Percentiles rank a stretch among this genome's conserved stretches.
Conservation (phyloP, 30 jellyfish, hydroid and myxozoan species). For the Turritopsis rubra region DNA sequence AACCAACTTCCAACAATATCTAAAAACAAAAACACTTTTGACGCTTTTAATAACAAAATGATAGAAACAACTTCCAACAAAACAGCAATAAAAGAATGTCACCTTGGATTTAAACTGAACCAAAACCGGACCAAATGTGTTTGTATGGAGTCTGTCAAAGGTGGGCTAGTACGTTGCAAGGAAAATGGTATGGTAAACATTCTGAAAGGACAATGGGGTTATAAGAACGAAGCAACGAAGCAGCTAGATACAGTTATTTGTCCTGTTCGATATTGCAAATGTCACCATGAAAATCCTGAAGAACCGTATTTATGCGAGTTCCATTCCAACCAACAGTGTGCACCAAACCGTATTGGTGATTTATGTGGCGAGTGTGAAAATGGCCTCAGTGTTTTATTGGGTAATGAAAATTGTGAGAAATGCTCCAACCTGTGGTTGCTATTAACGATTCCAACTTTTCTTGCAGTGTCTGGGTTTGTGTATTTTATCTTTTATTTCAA, state of each 20-base stretch:
- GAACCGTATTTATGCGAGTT: conserved; percentile 40
- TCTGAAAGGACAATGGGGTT: conserved; percentile 48
- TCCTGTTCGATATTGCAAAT: conserved; percentile 61
- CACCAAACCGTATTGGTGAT: conserved; percentile 45
- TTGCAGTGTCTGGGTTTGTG: conserved; percentile 45
- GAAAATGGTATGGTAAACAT: conserved; percentile 34
- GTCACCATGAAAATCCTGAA: conserved; percentile 10
- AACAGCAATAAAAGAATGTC: conserved; percentile 39
- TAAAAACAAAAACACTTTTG: no score
- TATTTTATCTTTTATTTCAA: conserved; percentile 39
- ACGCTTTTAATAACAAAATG: no score
- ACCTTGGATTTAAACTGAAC: conserved; percentile 49
- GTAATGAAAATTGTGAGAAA: conserved; percentile 51
- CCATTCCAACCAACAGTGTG: conserved; percentile 34
- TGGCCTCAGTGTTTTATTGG: conserved; percentile 54
- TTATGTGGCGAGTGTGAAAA: conserved; percentile 58
- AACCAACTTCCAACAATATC: no score
- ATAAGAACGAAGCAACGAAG: background rate
- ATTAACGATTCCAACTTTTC: conserved; percentile 40
- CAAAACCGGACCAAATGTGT: conserved; percentile 24
- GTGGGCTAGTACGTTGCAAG: conserved; percentile 51
- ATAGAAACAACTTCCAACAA: conserved; percentile 12
- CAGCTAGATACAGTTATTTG: conserved; percentile 33
- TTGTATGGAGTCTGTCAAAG: conserved; percentile 38
- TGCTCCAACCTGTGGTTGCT: conserved; percentile 44